Evolutionary conservation across 2,888 invertebrate species (phyloP), one percentile per base, ranked within the genome.

Genomic region (Tenodera sinensis): DNA sequence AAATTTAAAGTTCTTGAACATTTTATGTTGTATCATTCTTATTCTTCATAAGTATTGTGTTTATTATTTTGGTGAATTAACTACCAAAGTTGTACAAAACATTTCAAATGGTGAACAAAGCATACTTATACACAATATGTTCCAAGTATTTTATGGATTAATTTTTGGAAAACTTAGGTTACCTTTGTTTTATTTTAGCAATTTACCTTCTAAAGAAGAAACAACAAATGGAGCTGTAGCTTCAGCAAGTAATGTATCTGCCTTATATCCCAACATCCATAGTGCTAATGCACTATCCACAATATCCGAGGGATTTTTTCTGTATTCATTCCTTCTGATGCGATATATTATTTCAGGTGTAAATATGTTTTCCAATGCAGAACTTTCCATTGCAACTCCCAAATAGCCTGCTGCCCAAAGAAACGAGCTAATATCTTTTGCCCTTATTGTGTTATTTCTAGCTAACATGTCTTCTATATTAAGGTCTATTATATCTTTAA

Each of bases 341-440:
- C 71, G 28, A 87, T 83, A 20, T 83, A 12, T n/a, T 42, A 71
- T 27, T 89, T 81, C 42, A 42, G n/a, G 6, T 15, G n/a, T n/a
- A 85, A 85, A n/a, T 3, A 85, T 20, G 88, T 27, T 85, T 84
- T 20, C 88, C 6, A 12, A 91, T 30, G 30, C 89, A 90, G 12
- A 20, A 71, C 20, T 84, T 54, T 89, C 54, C 3, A 91, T 89
- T 85, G 91, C 91, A 89, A 92, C 92, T 89, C 93, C 92, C 28
- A 93, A 92, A 89, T 91, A 92, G 91, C 93, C 93, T 47, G 93
- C 90, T 83, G 92, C 91, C 94, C 94, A 94, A 25, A 94, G 91
- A 89, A 94, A 92, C 87, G 93, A 92, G 87, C 93, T 92, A n/a
- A 94, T 92, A 91, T 94, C 94, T 91, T 94, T 94, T 7, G 91